phyloP scores from a whole-genome alignment of 2,888 invertebrate genomes.

The Acanthococcus lagerstroemiae region DNA sequence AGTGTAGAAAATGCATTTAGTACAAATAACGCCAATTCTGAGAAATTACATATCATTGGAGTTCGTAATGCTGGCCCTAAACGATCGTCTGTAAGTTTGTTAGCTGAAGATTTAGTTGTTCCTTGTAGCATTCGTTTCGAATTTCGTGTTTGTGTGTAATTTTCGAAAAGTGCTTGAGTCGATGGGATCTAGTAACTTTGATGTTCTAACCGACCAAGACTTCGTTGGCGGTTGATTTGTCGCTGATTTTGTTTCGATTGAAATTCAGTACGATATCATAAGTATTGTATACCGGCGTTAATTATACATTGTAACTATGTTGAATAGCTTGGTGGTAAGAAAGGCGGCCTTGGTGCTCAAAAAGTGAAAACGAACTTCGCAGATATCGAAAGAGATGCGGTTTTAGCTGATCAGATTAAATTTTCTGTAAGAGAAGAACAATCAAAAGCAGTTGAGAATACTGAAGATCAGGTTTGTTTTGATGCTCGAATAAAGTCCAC shows the following conservation, averaged over 20 bases:
- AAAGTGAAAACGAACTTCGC: slow-evolving; percentile 90
- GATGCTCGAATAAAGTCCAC: too few relatives aligned
- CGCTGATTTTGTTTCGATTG: too few relatives aligned
- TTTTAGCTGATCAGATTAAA: slow-evolving; percentile 67
- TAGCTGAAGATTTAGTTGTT: not conserved
- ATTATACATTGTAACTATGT: not conserved
- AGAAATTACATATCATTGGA: slow-evolving; percentile 22
- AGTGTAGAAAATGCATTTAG: slow-evolving; percentile 28
- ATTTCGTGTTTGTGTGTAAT: too few relatives aligned
- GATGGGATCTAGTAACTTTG: too few relatives aligned
- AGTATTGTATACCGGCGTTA: not conserved
- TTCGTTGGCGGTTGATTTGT: too few relatives aligned
- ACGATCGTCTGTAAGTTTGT: slow-evolving; percentile 10
- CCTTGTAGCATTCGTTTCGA: too few relatives aligned
- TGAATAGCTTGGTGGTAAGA: slow-evolving; percentile 67
- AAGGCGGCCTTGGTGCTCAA: slow-evolving; percentile 85
- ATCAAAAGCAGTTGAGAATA: slow-evolving; percentile 41
- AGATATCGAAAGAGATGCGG: slow-evolving; percentile 84
- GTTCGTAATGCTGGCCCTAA: slow-evolving; percentile 4
- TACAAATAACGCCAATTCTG: not conserved
- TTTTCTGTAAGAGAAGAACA: slow-evolving; percentile 41
- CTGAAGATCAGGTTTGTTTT: slow-evolving; percentile 63
- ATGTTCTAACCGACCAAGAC: too few relatives aligned
- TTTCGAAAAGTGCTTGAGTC: too few relatives aligned
- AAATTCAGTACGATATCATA: too few relatives aligned